Conservation (phyloP, 2,113 vertebrate species). For the Osmerus eperlanus region DNA sequence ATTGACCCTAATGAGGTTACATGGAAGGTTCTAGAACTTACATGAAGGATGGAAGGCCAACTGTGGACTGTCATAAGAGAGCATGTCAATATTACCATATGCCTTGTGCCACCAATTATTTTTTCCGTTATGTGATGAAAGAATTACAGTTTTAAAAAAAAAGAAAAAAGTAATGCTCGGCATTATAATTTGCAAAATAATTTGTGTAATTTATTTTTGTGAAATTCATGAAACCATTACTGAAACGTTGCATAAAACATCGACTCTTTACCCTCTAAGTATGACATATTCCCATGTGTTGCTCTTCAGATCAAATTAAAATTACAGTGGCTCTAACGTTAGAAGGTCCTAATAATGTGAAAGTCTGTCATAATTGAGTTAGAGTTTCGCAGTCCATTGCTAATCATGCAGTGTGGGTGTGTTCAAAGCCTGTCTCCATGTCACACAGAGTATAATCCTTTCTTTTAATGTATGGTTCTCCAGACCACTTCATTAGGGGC, state of each 20-base stretch:
- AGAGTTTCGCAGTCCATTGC: slow-evolving; percentile 60
- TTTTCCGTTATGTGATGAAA: no score
- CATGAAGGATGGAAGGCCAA: background rate
- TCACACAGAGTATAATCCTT: slow-evolving; percentile 63
- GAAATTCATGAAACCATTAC: background rate
- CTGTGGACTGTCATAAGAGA: background rate
- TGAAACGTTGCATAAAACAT: slow-evolving; percentile 9
- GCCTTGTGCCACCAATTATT: no score
- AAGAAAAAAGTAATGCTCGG: no score
- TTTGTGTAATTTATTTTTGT: background rate
- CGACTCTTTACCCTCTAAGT: slow-evolving; percentile 29
- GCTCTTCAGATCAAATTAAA: slow-evolving; percentile 54
- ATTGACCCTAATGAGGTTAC: slow-evolving; percentile 26
- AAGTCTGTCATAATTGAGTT: slow-evolving; percentile 61
- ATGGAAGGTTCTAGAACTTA: background rate
- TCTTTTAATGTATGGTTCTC: slow-evolving; percentile 59
- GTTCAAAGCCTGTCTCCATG: slow-evolving; percentile 63
- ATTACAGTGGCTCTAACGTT: slow-evolving; percentile 56
- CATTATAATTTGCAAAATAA: no score
- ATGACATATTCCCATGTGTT: slow-evolving; percentile 45
- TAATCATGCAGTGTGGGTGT: slow-evolving; percentile 57
- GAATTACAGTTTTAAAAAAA: background rate
- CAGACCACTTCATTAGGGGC: slow-evolving; percentile 59
- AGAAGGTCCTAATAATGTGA: slow-evolving; percentile 62
- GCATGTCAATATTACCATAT: background rate